These are phyloP conservation scores for Calephelis virginiensis DNA, from an alignment of 1,140 invertebrate genomes.

Conservation along the genomic window DNA sequence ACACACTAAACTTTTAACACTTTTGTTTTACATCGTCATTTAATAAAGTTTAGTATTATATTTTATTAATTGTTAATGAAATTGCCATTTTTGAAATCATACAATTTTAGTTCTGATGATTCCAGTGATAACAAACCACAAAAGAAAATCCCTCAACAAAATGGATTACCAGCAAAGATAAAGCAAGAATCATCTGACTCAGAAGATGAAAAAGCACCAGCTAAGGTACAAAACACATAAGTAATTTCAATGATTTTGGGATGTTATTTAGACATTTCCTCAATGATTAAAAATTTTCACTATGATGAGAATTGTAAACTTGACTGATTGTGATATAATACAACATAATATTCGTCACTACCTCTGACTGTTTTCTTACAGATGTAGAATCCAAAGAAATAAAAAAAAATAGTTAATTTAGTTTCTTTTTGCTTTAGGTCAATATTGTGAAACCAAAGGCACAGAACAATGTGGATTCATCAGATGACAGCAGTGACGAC, in stretches of 20 bases:
- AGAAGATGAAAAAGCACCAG: constrained; percentile 50
- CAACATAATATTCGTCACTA: constrained; percentile 61
- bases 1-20: too few relatives aligned
- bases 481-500: constrained; percentile 57
- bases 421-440: constrained; percentile 24
- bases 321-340: constrained; percentile 54
- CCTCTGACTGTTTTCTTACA: constrained; percentile 52
- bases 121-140: constrained; percentile 45
- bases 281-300: not conserved
- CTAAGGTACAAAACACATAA: constrained; percentile 38
- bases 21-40: too few relatives aligned
- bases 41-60: too few relatives aligned
- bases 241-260: not conserved
- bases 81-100: too few relatives aligned
- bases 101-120: constrained; percentile 6
- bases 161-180: constrained; percentile 3
- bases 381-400: not conserved
- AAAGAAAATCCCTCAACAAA: constrained; percentile 26
- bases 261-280: constrained; percentile 9
- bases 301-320: constrained; percentile 52
- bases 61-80: too few relatives aligned
- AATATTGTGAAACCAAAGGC: constrained; percentile 37
- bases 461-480: constrained; percentile 45
- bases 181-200: constrained; percentile 48
- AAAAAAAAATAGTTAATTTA: not conserved